Evolutionary conservation across 2,888 invertebrate species (phyloP), one percentile per base, ranked within the genome.

Genomic region (Sisyra nigra): DNA sequence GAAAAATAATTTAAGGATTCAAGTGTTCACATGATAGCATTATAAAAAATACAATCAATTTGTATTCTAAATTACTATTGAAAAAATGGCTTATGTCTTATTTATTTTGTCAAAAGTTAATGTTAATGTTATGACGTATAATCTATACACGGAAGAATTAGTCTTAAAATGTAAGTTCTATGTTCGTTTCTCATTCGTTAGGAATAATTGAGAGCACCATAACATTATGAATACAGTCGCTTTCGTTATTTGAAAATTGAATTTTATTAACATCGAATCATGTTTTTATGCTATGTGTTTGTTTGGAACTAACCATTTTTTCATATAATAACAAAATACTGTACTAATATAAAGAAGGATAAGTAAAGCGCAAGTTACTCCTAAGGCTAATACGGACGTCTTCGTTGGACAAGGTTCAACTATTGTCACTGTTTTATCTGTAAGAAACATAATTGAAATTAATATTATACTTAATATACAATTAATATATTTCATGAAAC

Each of bases 351-450:
- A 92, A 44, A 92, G 74, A 45, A 92, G 73, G 42, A 91, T 77
- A 56, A 93, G 71, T 47, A 92, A 73, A 45, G 89, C 89, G 62
- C 91, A 91, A 43, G 91, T 89, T 19, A 91, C 88, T 47, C 88
- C 88, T 46, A 93, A 67, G 30, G 89, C 82, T 53, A 92, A 65
- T n/a, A 93, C 85, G 5, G 91, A 91, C 18, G 85, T 81, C 63
- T 87, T 87, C 55, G 89, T 88, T 39, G 91, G 91, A 59, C 92
- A 92, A 10, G 87, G 87, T 61, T 88, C 88, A 52, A 86, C 79
- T 50, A 89, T 85, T 51, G 87, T 87, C 51, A 89, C 85, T 44
- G 86, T 88, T 71, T 87, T 44, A 2, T 29, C 18, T 41, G 18
- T 2, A 10, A 38, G 10, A 9, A 15, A 2, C 36, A 45, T 9